Percentiles rank a stretch among this genome's conserved stretches.
Evolutionary conservation across 2,888 invertebrate genomes (phyloP).

Genomic region (Sylvicola fuscatus): DNA sequence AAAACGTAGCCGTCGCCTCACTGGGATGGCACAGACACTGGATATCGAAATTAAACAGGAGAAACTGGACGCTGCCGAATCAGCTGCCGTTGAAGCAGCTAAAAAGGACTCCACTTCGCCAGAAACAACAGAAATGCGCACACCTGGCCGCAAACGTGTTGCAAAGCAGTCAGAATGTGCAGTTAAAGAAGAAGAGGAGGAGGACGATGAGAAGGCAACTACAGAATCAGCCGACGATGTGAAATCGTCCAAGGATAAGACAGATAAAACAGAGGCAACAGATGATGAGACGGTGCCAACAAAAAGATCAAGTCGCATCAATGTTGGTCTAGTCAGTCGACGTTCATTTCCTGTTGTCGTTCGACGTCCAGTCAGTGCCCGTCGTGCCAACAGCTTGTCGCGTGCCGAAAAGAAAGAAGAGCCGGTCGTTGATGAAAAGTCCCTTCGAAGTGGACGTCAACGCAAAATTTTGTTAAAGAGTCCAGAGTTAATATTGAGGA

Average conservation of each 20-base stretch:
- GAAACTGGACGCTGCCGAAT: neutral
- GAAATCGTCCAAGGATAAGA: neutral
- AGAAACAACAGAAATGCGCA: neutral
- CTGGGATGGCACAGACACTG: neutral
- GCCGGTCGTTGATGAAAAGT: no score
- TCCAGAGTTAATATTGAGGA: slow-evolving; percentile 1
- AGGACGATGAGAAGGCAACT: neutral
- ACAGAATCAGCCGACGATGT: neutral
- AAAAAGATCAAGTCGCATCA: no score
- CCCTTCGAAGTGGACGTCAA: no score
- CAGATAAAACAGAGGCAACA: neutral
- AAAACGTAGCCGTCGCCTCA: neutral
- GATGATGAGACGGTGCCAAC: no score
- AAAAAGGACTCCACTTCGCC: neutral
- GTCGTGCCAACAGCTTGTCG: no score
- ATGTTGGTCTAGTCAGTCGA: no score
- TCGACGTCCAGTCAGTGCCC: no score
- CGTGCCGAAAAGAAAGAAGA: no score
- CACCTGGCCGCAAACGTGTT: neutral
- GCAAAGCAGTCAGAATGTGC: neutral
- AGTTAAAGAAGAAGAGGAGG: neutral
- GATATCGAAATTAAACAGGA: neutral
- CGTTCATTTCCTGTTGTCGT: no score
- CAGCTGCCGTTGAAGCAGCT: neutral
- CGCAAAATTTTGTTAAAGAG: neutral